phyloP scores from a whole-genome alignment of 2,113 vertebrate species.

The Abramis brama region DNA sequence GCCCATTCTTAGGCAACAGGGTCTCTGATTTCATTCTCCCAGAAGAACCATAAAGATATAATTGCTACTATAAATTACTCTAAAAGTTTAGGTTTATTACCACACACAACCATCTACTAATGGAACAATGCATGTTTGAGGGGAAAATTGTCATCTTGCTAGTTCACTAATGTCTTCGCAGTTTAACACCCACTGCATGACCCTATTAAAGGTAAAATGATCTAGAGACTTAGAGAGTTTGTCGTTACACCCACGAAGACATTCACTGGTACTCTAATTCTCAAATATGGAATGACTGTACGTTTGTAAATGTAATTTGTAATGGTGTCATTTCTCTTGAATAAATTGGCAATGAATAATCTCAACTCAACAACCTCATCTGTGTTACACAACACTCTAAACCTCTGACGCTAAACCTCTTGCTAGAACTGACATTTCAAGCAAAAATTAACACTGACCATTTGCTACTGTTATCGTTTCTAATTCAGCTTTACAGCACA shows the following conservation, averaged over 20 bases:
- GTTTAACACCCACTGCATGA: slow-evolving; percentile 9
- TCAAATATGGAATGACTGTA: background rate
- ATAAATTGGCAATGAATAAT: background rate
- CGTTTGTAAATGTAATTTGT: background rate
- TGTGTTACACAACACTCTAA: background rate
- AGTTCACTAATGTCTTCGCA: background rate
- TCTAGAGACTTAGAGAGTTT: background rate
- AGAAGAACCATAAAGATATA: background rate
- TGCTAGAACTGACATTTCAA: background rate
- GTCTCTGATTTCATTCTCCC: background rate
- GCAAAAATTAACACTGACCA: background rate
- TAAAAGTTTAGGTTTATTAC: background rate
- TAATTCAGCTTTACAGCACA: too few species aligned
- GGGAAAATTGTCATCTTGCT: background rate
- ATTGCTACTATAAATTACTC: background rate
- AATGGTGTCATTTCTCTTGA: background rate
- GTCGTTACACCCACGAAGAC: slow-evolving; percentile 2
- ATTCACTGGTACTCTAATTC: background rate
- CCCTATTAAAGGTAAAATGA: background rate
- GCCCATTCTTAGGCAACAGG: background rate
- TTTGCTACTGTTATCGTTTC: background rate
- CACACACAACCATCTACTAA: background rate
- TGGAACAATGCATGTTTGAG: background rate
- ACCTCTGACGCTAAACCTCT: background rate
- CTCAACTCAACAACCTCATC: background rate